These are phyloP conservation scores for Stegana nigrithorax DNA, from an alignment of 2,888 invertebrate genomes.

Conservation along the genomic window DNA sequence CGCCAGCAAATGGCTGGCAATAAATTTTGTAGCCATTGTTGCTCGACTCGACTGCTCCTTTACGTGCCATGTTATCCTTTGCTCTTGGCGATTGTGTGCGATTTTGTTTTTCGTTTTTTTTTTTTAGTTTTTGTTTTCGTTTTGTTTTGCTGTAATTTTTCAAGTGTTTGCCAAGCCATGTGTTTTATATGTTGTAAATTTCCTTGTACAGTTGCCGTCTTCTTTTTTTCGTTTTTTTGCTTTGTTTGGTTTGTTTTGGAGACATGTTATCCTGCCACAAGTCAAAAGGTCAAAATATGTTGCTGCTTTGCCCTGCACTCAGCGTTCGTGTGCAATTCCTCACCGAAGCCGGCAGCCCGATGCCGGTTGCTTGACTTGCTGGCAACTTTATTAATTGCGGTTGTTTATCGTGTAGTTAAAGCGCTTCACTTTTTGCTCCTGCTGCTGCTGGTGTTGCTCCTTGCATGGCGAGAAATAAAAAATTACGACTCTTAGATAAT, in stretches of 20 bases:
- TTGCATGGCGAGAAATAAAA: constrained; percentile 3
- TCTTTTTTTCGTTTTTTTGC: constrained; percentile 14
- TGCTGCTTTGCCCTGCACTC: no score
- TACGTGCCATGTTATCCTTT: constrained; percentile 10
- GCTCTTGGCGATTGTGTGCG: no score
- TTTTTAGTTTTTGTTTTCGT: not conserved
- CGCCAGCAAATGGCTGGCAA: constrained; percentile 55
- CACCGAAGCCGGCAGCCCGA: no score
- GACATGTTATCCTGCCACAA: constrained; percentile 20
- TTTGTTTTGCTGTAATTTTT: constrained; percentile 47
- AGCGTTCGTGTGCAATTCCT: no score
- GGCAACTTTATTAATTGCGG: constrained; percentile 59
- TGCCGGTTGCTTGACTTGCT: constrained; percentile 21
- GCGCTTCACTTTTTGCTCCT: constrained; percentile 24
- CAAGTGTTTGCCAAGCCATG: constrained; percentile 48
- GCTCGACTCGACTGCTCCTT: no score
- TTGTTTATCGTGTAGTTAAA: constrained; percentile 55
- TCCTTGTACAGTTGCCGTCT: not conserved
- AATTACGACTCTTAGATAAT: constrained; percentile 42
- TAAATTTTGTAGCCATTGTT: constrained; percentile 55
- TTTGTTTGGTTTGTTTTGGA: not conserved
- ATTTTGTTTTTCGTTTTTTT: constrained; percentile 28
- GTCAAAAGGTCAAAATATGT: constrained; percentile 49
- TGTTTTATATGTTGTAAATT: constrained; percentile 34
- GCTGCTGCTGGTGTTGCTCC: constrained; percentile 20